A percentile compares a stretch with the other conserved stretches of the same genome.
Conservation (phyloP, 2,797 vertebrate genomes). For the Ctenosaura bakeri region DNA sequence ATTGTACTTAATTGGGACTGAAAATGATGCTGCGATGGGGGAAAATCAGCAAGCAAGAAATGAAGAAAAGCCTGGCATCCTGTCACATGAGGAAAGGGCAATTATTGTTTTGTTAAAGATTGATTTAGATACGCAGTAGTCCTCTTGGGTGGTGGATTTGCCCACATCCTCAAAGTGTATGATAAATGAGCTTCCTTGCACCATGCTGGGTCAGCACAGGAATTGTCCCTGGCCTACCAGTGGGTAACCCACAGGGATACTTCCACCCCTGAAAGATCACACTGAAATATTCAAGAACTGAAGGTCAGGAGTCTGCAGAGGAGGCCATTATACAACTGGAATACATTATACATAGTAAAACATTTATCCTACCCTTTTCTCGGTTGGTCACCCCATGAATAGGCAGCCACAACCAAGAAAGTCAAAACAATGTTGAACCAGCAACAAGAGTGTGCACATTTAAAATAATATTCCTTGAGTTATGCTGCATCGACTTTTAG, state of each 20-base stretch:
- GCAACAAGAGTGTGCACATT: neutral
- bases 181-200: slow-evolving; percentile 68
- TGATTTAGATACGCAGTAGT: slow-evolving; percentile 60
- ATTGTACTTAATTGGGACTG: no score
- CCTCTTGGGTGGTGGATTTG: slow-evolving; percentile 65
- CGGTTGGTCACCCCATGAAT: no score
- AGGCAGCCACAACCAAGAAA: neutral
- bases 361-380: slow-evolving; percentile 40
- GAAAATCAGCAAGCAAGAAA: neutral
- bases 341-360: slow-evolving; percentile 45
- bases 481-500: neutral
- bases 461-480: no score
- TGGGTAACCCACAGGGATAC: slow-evolving; percentile 34
- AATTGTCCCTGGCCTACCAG: slow-evolving; percentile 4
- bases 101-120: slow-evolving; percentile 80
- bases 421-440: neutral
- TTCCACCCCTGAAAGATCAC: slow-evolving; percentile 59
- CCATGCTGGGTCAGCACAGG: slow-evolving; percentile 32
- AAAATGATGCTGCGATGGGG: neutral
- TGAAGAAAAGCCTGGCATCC: neutral
- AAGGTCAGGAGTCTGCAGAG: slow-evolving; percentile 22
- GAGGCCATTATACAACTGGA: slow-evolving; percentile 51
- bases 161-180: slow-evolving; percentile 72
- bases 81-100: slow-evolving; percentile 51
- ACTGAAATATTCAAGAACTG: slow-evolving; percentile 54